phyloP scores from a whole-genome alignment of 2,888 invertebrate species.

The Cephus rjabovi region DNA sequence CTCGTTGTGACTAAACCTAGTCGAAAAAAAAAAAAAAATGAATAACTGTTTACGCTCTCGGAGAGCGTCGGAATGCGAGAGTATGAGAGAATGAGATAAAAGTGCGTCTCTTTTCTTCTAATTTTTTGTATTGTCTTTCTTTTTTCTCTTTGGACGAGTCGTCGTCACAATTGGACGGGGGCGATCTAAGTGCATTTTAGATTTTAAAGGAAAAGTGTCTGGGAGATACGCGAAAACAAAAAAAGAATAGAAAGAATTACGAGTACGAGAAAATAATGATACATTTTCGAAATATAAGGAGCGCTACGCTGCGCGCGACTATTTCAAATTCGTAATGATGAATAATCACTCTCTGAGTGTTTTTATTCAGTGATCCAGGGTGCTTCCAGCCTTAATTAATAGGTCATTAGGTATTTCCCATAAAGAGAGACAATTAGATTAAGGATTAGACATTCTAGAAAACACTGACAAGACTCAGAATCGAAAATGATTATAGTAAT shows the following conservation, averaged over 20 bases:
- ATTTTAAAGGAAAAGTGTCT: neutral
- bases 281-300: neutral
- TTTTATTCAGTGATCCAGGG: conserved; percentile 59
- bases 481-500: conserved; percentile 17
- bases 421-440: conserved; percentile 25
- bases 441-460: conserved; percentile 10
- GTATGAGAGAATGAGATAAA: neutral
- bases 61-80: neutral
- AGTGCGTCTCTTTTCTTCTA: conserved; percentile 2
- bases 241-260: neutral
- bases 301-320: neutral
- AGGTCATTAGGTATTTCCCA: conserved; percentile 31
- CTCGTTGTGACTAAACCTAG: conserved; percentile 49
- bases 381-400: conserved; percentile 52
- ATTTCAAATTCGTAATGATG: neutral
- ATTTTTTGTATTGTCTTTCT: neutral
- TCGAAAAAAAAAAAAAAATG: conserved; percentile 43
- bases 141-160: neutral
- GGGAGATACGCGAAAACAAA: neutral
- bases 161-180: neutral
- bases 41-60: conserved; percentile 27
- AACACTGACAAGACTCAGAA: conserved; percentile 39
- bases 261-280: neutral
- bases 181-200: neutral
- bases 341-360: neutral